phyloP scores from a whole-genome alignment of 2,888 invertebrate species.

The Argynnis bischoffii region DNA sequence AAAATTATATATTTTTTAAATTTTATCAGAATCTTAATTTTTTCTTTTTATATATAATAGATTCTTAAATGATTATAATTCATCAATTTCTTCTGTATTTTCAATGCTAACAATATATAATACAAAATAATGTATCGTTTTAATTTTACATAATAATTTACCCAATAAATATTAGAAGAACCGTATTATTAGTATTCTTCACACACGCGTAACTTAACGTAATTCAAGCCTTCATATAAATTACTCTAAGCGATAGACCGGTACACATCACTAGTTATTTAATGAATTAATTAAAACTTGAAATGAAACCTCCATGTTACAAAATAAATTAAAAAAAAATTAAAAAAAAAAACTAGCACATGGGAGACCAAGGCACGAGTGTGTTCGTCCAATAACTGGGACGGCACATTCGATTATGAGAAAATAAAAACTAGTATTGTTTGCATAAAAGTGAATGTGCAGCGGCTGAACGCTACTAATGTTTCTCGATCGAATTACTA shows the following conservation, averaged over 20 bases:
- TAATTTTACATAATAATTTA: constrained; percentile 11
- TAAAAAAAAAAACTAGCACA: constrained; percentile 29
- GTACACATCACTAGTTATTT: constrained; percentile 2
- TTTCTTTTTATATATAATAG: neutral
- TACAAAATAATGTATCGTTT: neutral
- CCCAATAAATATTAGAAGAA: neutral
- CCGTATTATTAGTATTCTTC: constrained; percentile 1
- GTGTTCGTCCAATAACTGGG: constrained; percentile 28
- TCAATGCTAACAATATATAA: too few relatives aligned
- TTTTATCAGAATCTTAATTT: neutral
- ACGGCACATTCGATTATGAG: constrained; percentile 49
- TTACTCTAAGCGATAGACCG: neutral
- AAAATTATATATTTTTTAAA: constrained; percentile 37
- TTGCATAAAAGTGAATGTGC: constrained; percentile 43
- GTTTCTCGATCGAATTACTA: constrained; percentile 43
- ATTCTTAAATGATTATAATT: neutral
- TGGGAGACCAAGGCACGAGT: constrained; percentile 19
- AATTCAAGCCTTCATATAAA: too few relatives aligned
- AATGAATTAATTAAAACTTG: constrained; percentile 11
- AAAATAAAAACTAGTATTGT: constrained; percentile 51
- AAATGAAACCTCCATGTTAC: constrained; percentile 32
- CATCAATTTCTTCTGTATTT: too few relatives aligned
- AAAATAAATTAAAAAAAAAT: constrained; percentile 10
- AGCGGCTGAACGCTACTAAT: constrained; percentile 41
- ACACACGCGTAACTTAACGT: neutral